Evolutionary conservation across 2,113 vertebrate genomes (phyloP).

Genomic region (Onychorhynchus coronatus): DNA sequence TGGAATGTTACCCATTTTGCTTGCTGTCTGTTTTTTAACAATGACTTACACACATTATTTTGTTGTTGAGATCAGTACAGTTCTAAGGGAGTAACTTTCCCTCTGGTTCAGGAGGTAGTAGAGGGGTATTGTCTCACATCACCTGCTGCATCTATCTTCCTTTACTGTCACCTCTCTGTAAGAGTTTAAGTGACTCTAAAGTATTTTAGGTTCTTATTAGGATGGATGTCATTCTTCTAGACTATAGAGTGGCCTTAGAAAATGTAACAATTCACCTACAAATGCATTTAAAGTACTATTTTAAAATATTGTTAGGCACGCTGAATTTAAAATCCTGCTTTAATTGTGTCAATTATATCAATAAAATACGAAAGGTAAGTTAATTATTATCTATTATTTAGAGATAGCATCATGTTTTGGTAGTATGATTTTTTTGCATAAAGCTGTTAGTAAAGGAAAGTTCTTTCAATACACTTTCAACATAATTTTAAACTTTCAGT

Average conservation of each 20-base stretch:
- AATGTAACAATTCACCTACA: background rate
- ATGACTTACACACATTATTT: background rate
- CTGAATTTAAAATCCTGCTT: background rate
- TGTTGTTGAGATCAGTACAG: background rate
- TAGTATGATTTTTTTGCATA: background rate
- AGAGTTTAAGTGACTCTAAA: background rate
- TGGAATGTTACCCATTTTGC: background rate
- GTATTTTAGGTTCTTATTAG: background rate
- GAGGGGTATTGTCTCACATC: background rate
- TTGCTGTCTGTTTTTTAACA: background rate
- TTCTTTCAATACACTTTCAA: background rate
- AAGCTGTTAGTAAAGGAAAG: background rate
- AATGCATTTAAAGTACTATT: background rate
- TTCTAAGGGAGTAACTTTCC: background rate
- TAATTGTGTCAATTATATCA: background rate
- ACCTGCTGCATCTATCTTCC: background rate
- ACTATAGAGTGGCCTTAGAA: background rate
- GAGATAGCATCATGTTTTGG: background rate
- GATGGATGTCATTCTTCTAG: background rate
- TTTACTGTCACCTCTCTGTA: background rate
- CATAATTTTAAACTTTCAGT: background rate
- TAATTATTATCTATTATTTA: too few relatives aligned
- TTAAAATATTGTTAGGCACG: background rate
- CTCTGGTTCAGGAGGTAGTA: background rate
- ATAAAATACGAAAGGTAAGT: background rate